Base-by-base conservation (phyloP, 2,113 vertebrate genomes). In the Ciconia maguari region DNA sequence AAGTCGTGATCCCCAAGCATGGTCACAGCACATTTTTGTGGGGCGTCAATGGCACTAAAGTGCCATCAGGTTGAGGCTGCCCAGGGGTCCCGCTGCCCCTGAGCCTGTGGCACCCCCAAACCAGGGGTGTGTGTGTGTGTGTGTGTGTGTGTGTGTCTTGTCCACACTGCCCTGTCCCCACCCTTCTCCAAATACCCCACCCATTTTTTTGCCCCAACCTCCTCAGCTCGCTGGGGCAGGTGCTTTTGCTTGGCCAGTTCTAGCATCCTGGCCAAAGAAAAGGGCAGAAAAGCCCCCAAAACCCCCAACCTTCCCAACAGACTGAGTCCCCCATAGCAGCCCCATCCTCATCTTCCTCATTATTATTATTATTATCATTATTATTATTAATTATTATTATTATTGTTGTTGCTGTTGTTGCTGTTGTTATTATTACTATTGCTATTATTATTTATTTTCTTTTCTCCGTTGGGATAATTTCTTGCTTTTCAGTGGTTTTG, bases 371-470 rank as follows among this genome's bases (percentile, higher is more conserved):
- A 70, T 62, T 82, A 60, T 38, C 38, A 38, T 38, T 38, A 15
- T 83, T 70, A 91, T 84, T 51, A 22, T 75, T 69, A 48, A 48
- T n/a, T 64, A 61, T 74, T 44, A 32, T 55, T 65, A 10, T 68
- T 60, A 3, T 55, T 64, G 1, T 17, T 54, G 2, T 27, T 49
- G 27, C 20, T 60, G 3, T 57, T 65, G 13, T 65, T 80, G 5
- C 38, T 38, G 38, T 38, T 38, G 46, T 48, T 48, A 48, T 81
- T 82, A 38, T 61, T 71, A 61, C 54, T 87, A 83, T 52, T 78
- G 44, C 38, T 2, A 26, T 52, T 83, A 54, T 83, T 93, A 88
- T 93, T 93, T 83, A 88, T 93, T 83, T 93, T 98, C 98, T 98
- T 98, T 74, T 80, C 3, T 51, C 55, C 2, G 71, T 83, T 44